phyloP scores from a whole-genome alignment of 1,140 invertebrate genomes.

The Neotoxoptera formosana region DNA sequence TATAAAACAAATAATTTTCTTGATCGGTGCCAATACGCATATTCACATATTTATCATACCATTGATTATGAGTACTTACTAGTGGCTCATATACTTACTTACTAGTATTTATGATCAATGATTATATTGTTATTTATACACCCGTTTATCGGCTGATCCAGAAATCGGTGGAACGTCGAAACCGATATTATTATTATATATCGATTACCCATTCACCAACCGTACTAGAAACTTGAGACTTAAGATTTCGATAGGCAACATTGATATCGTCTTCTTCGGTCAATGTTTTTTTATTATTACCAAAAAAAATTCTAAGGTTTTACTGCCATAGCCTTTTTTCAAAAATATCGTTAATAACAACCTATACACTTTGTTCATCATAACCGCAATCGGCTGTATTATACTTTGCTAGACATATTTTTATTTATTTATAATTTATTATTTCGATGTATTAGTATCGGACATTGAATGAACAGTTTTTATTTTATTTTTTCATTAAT shows the following conservation, averaged over 20 bases:
- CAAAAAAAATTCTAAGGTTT: not conserved
- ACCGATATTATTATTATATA: not conserved
- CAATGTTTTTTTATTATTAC: not conserved
- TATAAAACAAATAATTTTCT: not conserved
- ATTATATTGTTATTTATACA: too few relatives aligned
- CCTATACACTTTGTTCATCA: not conserved
- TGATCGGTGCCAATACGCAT: not conserved
- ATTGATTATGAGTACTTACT: too few relatives aligned
- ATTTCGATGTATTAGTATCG: not conserved
- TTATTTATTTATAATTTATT: not conserved
- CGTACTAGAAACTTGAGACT: not conserved
- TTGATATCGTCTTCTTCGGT: not conserved
- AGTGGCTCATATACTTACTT: too few relatives aligned
- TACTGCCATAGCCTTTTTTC: too few relatives aligned
- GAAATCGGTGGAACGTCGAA: not conserved
- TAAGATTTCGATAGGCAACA: not conserved
- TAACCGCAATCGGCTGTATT: not conserved
- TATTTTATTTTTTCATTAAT: not conserved
- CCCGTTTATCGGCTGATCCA: not conserved
- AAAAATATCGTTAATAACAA: not conserved
- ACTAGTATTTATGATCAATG: too few relatives aligned
- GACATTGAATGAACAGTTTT: not conserved
- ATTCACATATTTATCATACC: not conserved
- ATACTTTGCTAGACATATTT: not conserved
- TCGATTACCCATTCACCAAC: not conserved